Evolutionary conservation across 2,888 invertebrate species (phyloP).

Genomic region (Phortica magna): DNA sequence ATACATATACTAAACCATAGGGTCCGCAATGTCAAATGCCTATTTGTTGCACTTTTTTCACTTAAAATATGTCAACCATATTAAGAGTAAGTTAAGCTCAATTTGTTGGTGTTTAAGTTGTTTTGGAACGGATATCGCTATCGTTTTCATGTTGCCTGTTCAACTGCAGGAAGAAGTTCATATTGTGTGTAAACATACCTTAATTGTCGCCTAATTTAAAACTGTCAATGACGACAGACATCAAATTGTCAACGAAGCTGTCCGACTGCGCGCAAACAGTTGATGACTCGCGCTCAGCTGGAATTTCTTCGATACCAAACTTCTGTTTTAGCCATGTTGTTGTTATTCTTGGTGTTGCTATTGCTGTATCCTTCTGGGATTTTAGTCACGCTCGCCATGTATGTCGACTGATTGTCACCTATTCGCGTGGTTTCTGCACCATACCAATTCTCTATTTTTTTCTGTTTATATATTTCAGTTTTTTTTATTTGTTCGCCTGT

Average conservation of each 20-base stretch:
- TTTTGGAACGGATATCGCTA: background rate
- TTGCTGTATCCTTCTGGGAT: slow-evolving; percentile 19
- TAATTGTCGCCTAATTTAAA: slow-evolving; percentile 44
- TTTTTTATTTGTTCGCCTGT: background rate
- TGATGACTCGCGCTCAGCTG: slow-evolving; percentile 3
- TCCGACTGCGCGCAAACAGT: background rate
- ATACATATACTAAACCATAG: no score
- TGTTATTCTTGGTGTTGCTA: background rate
- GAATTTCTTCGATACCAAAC: background rate
- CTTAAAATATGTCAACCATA: no score
- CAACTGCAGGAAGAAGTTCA: background rate
- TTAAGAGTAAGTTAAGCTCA: no score
- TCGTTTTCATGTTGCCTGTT: background rate
- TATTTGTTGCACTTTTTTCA: no score
- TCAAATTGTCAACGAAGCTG: background rate
- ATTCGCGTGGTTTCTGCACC: background rate
- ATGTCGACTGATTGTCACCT: slow-evolving; percentile 60
- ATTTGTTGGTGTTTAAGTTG: no score
- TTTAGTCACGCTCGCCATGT: slow-evolving; percentile 20
- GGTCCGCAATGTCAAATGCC: no score
- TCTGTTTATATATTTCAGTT: background rate
- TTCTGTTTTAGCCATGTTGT: background rate
- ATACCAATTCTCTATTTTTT: background rate
- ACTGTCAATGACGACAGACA: slow-evolving; percentile 27
- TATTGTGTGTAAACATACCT: slow-evolving; percentile 11